phyloP scores from a whole-genome alignment of 2,797 vertebrate species.

The Rallus crepitans region DNA sequence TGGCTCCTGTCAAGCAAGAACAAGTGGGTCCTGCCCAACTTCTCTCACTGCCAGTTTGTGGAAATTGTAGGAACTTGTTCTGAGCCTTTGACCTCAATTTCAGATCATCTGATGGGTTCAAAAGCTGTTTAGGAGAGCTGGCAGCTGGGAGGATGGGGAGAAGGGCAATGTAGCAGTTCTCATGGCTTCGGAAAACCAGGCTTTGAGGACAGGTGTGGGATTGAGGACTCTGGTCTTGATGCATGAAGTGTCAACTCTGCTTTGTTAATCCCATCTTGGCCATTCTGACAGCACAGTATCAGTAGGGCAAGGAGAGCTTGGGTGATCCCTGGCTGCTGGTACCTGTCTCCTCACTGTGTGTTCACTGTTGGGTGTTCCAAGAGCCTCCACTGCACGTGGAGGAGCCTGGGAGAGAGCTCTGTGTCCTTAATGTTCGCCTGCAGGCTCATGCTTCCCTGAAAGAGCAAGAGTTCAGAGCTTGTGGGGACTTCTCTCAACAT shows the following conservation, averaged over 20 bases:
- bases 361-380: not conserved
- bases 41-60: not conserved
- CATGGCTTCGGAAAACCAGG: not conserved
- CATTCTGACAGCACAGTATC: not conserved
- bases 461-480: not conserved
- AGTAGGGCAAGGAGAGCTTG: not conserved
- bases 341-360: not conserved
- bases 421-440: not conserved
- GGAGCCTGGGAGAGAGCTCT: not conserved
- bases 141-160: not conserved
- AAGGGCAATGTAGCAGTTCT: not conserved
- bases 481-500: not conserved
- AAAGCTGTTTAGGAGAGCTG: not conserved
- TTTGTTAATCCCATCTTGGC: not conserved
- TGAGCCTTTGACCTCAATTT: not conserved
- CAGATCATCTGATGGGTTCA: not conserved
- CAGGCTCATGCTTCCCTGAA: not conserved
- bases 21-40: not conserved
- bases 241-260: not conserved
- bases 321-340: not conserved
- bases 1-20: not conserved
- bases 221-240: not conserved
- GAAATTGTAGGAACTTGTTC: not conserved
- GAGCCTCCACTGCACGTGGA: not conserved
- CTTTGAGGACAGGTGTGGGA: not conserved